A percentile compares a stretch with the other conserved stretches of the same genome.
phyloP scores from a whole-genome alignment of 2,888 invertebrate genomes.

The Caradrina kadenii region DNA sequence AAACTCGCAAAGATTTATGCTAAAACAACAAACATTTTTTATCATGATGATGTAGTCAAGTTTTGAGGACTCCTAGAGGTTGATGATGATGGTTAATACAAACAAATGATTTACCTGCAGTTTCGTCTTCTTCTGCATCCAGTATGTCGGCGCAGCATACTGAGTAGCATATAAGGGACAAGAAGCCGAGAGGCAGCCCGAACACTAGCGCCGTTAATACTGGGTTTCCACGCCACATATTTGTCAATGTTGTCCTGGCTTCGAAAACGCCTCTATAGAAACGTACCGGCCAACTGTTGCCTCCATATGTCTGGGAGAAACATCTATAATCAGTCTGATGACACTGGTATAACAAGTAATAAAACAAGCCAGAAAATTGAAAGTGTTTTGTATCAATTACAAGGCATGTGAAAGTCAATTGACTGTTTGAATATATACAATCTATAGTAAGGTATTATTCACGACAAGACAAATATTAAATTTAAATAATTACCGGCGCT shows the following conservation, averaged over 20 bases:
- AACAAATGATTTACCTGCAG: constrained; percentile 71
- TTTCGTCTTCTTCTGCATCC: constrained; percentile 96
- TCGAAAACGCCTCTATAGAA: constrained; percentile 96
- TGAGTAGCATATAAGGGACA: constrained; percentile 98
- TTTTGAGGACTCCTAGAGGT: no score
- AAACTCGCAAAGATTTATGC: no score
- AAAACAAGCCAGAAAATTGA: no score
- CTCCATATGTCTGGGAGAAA: constrained; percentile 94
- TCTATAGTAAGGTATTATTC: no score
- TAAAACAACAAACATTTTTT: no score
- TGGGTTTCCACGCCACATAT: constrained; percentile 98
- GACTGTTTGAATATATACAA: no score
- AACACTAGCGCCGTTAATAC: constrained; percentile 98
- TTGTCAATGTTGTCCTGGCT: constrained; percentile 93
- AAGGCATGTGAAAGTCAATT: no score
- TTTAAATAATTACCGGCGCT: constrained; percentile 91
- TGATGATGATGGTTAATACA: neutral
- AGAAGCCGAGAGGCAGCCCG: constrained; percentile 97
- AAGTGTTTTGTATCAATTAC: no score
- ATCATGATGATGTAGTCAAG: no score
- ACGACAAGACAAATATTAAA: neutral
- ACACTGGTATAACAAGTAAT: neutral
- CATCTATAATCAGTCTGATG: constrained; percentile 1
- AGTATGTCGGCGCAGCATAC: constrained; percentile 98
- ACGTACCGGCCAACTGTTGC: constrained; percentile 94